Evolutionary conservation across 1,140 invertebrate species (phyloP).

Genomic region (Globodera rostochiensis): DNA sequence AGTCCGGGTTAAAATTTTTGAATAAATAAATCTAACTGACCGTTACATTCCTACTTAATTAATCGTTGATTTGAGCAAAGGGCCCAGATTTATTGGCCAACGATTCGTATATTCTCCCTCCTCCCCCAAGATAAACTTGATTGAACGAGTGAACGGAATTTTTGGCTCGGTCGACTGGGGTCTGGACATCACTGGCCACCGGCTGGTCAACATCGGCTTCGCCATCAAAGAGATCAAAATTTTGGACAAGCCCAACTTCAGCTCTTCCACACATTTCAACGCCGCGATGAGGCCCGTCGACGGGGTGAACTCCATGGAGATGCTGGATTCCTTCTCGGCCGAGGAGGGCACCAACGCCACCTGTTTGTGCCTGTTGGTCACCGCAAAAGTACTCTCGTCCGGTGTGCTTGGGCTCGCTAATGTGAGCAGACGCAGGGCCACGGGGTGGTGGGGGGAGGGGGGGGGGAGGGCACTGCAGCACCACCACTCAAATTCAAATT

Average conservation of each 20-base stretch:
- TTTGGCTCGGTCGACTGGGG: constrained; percentile 52
- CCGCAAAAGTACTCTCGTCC: constrained; percentile 42
- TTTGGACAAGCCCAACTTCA: constrained; percentile 40
- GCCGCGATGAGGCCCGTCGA: constrained; percentile 23
- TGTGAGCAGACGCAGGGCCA: not conserved
- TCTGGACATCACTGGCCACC: constrained; percentile 37
- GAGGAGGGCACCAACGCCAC: constrained; percentile 49
- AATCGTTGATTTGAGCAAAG: not conserved
- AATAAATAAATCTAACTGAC: too few relatives aligned
- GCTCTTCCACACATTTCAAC: constrained; percentile 37
- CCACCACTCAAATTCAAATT: too few relatives aligned
- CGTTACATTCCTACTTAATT: too few relatives aligned
- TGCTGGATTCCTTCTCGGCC: constrained; percentile 45
- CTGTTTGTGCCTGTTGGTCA: constrained; percentile 48
- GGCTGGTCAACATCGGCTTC: constrained; percentile 49
- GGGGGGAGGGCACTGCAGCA: too few relatives aligned
- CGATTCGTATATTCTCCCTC: constrained; percentile 13
- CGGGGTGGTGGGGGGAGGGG: too few relatives aligned
- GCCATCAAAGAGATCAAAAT: constrained; percentile 55
- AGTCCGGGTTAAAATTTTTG: too few relatives aligned
- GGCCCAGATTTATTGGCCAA: not conserved
- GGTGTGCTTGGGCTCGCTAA: constrained; percentile 46
- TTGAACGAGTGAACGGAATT: constrained; percentile 52
- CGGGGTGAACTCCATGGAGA: constrained; percentile 35
- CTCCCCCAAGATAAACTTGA: constrained; percentile 47